phyloP scores from a whole-genome alignment of 2,113 vertebrate genomes.

The Lampris incognitus region DNA sequence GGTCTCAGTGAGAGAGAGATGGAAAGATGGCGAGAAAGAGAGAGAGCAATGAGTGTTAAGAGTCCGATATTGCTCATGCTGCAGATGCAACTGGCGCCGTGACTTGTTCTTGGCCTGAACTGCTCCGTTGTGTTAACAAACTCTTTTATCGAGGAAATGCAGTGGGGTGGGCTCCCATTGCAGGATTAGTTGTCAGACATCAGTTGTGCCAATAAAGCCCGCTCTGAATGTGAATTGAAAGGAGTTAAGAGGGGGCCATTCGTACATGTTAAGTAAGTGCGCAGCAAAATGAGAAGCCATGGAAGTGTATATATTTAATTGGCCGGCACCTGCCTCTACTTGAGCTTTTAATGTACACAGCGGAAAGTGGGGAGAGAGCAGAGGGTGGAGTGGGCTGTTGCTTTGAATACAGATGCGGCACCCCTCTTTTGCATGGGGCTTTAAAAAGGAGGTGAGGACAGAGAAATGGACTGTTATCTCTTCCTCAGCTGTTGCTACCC shows the following conservation, averaged over 20 bases:
- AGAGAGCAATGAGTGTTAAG: slow-evolving; percentile 37
- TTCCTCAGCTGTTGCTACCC: slow-evolving; percentile 29
- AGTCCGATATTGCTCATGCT: slow-evolving; percentile 64
- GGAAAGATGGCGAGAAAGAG: slow-evolving; percentile 13
- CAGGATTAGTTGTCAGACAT: slow-evolving; percentile 63
- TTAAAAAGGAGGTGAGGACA: slow-evolving; percentile 58
- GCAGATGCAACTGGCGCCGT: slow-evolving; percentile 52
- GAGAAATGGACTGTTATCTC: slow-evolving; percentile 63
- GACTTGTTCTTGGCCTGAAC: slow-evolving; percentile 58
- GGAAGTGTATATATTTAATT: slow-evolving; percentile 78
- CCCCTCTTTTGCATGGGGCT: slow-evolving; percentile 63
- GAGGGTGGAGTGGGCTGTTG: slow-evolving; percentile 56
- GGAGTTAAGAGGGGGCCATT: slow-evolving; percentile 74
- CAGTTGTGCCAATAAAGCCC: slow-evolving; percentile 72
- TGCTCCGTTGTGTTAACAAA: slow-evolving; percentile 70
- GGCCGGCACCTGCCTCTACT: slow-evolving; percentile 78
- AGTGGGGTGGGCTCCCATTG: slow-evolving; percentile 43
- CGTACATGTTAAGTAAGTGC: slow-evolving; percentile 70
- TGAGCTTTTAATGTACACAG: slow-evolving; percentile 72
- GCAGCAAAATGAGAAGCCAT: slow-evolving; percentile 66
- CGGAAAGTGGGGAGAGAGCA: slow-evolving; percentile 49
- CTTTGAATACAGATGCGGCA: slow-evolving; percentile 74
- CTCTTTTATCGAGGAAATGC: slow-evolving; percentile 58
- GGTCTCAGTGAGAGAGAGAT: slow-evolving; percentile 1
- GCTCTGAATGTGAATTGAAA: slow-evolving; percentile 75